Evolutionary conservation across 2,113 vertebrate species (phyloP).

Genomic region (Rhipidura dahli): DNA sequence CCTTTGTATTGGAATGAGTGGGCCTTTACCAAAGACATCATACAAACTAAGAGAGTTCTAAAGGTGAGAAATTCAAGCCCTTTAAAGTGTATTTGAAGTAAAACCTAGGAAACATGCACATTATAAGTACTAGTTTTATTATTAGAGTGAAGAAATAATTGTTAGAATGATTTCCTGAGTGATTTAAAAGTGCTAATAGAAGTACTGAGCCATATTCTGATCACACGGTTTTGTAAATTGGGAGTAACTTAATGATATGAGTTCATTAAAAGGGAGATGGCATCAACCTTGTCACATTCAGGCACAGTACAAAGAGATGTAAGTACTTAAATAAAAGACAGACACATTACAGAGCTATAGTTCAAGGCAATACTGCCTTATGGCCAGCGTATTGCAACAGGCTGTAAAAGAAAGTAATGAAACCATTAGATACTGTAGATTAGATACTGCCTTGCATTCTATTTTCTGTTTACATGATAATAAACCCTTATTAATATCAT

Average conservation of each 20-base stretch:
- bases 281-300: not conserved
- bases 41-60: not conserved
- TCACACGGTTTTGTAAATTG: not conserved
- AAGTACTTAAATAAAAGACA: not conserved
- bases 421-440: not conserved
- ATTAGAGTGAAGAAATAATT: not conserved
- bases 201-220: not conserved
- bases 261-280: not conserved
- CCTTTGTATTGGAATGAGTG: not conserved
- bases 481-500: not conserved
- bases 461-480: not conserved
- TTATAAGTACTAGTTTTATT: not conserved
- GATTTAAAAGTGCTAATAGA: not conserved
- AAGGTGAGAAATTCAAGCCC: not conserved
- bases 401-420: not conserved
- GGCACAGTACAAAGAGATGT: not conserved
- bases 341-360: not conserved
- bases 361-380: not conserved
- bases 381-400: not conserved
- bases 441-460: not conserved
- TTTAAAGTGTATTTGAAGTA: slow-evolving; percentile 24
- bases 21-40: not conserved
- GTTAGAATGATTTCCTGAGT: not conserved
- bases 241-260: not conserved
- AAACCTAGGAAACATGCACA: not conserved